Evolutionary conservation across 2,797 vertebrate species (phyloP), one percentile per base, ranked within the genome.

Genomic region (Acanthiza pusilla): DNA sequence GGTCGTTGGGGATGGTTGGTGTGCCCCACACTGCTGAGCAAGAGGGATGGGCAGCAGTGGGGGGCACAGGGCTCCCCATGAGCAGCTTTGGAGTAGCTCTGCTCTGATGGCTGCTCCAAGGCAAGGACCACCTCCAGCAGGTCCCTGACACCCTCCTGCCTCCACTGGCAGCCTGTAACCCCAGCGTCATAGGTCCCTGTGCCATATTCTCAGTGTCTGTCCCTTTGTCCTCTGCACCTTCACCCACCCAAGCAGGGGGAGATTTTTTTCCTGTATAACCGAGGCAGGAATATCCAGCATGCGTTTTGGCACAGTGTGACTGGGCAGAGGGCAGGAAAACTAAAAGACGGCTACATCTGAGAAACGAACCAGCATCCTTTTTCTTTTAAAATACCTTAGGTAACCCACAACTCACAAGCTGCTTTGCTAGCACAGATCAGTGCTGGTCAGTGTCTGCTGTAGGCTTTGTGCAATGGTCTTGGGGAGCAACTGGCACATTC

Each of bases 161-260:
- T 40, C 11, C 51, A 43, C 19, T 1, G 2, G 5, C 11, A 61
- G 29, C 25, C 2, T 4, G 17, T 25, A 20, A 6, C 4, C 65
- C 53, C 15, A 8, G 22, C 12, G 18, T 60, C 1, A 2, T 0
- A 15, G 60, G 16, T 16, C 6, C 15, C n/a, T 29, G 38, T 25
- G 43, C 23, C 21, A 8, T 1, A 1, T 25, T 14, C 29, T 67
- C 2, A 0, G 20, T 43, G 22, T 25, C 48, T 47, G 25, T 51
- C 32, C 29, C 42, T 26, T 30, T 18, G 40, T 17, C 4, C 79
- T 50, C 65, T 71, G 17, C 3, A 2, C 30, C 11, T 26, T 62
- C 47, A 51, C 47, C 14, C 45, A 71, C 6, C 4, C n/a, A 58
- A 88, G 30, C 32, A 57, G n/a, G 48, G 10, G 42, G 10, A 51